These are phyloP conservation scores for Sthenelais limicola DNA, from an alignment of 2,888 invertebrate species.

Conservation along the genomic window DNA sequence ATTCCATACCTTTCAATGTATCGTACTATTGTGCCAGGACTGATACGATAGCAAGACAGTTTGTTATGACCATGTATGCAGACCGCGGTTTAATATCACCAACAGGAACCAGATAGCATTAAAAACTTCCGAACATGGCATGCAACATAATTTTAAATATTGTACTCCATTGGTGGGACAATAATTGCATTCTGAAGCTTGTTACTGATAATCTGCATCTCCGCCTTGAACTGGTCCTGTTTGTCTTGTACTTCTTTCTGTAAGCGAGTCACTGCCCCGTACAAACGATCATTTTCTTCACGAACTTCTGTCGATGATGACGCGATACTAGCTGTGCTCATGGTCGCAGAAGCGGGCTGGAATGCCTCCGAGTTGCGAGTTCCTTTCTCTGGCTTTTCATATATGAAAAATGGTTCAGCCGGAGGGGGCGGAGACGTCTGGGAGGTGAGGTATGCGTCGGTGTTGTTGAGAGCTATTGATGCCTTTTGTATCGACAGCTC, in stretches of 20 bases:
- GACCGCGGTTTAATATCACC: too few species aligned
- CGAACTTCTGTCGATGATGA: conserved; percentile 30
- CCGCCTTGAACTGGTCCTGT: conserved; percentile 45
- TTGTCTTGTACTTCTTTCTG: conserved; percentile 45
- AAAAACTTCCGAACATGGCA: too few species aligned
- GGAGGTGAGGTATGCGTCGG: conserved; percentile 6
- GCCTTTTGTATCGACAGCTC: conserved; percentile 50
- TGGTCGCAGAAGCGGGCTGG: not conserved
- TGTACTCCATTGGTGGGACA: conserved; percentile 47
- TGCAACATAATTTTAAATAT: conserved; percentile 33
- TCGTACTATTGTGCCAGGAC: too few species aligned
- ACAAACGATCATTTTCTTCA: conserved; percentile 23
- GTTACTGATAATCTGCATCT: conserved; percentile 45
- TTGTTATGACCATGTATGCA: too few species aligned
- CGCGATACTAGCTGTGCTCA: not conserved
- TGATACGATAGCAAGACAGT: too few species aligned
- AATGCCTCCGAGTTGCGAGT: not conserved
- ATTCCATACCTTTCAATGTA: too few species aligned
- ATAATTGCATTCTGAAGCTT: conserved; percentile 45
- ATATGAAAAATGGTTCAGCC: not conserved
- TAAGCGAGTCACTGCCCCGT: conserved; percentile 32
- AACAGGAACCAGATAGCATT: too few species aligned
- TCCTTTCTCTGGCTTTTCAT: not conserved
- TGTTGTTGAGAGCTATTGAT: conserved; percentile 40
- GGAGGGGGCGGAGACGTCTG: conserved; percentile 3